Percentiles rank a stretch among this genome's conserved stretches.
phyloP scores from a whole-genome alignment of 2,888 invertebrate genomes.

The Dendrolimus pini region DNA sequence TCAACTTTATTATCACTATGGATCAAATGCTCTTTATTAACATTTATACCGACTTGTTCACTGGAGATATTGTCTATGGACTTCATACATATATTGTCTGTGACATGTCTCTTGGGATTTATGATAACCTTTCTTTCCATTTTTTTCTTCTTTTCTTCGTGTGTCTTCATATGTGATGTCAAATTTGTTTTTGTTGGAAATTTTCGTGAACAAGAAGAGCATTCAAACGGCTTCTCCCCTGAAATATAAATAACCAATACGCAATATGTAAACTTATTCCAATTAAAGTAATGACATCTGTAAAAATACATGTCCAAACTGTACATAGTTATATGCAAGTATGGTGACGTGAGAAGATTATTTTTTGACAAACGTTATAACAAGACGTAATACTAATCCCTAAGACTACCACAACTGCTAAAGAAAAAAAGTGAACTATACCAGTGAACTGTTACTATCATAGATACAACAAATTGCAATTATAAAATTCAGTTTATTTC shows the following conservation, averaged over 20 bases:
- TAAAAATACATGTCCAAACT: not conserved
- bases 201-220: constrained; percentile 40
- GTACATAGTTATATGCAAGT: not conserved
- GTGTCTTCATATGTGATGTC: constrained; percentile 45
- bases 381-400: no score
- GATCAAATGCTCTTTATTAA: not conserved
- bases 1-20: not conserved
- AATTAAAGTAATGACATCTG: no score
- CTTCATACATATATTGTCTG: not conserved
- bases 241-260: constrained; percentile 10
- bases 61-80: not conserved
- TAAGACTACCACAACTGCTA: no score
- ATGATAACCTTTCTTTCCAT: constrained; percentile 19
- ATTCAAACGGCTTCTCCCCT: constrained; percentile 65
- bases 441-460: no score
- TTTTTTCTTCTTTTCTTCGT: constrained; percentile 29
- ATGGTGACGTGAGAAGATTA: no score
- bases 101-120: constrained; percentile 1
- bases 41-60: not conserved
- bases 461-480: no score
- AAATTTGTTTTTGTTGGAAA: constrained; percentile 50
- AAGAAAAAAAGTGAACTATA: no score
- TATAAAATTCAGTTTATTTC: no score
- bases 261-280: no score
- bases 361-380: no score